Conservation (phyloP, 2,888 invertebrate genomes). For the Acleris laterana region DNA sequence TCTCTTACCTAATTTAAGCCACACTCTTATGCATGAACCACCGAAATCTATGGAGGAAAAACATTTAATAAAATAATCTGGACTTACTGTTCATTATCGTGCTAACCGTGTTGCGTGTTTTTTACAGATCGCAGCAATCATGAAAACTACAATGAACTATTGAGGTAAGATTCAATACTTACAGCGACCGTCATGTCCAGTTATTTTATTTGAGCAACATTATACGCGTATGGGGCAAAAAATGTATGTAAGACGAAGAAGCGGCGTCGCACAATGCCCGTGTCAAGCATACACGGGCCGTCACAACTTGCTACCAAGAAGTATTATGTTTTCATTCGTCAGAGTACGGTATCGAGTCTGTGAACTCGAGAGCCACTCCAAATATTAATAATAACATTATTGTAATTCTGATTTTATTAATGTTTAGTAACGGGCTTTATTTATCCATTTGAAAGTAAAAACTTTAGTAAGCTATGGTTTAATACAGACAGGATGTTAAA, state of each 20-base stretch:
- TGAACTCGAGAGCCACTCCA: conserved; percentile 3
- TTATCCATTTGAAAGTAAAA: no score
- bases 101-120: conserved; percentile 9
- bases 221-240: conserved; percentile 7
- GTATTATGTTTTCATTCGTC: conserved; percentile 14
- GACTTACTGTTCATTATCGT: not conserved
- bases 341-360: not conserved
- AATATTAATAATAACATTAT: not conserved
- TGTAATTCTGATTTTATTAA: no score
- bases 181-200: conserved; percentile 9
- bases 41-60: no score
- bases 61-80: not conserved
- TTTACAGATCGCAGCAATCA: conserved; percentile 28
- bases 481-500: no score
- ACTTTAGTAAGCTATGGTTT: no score
- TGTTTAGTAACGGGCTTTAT: no score
- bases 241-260: conserved; percentile 5
- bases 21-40: no score
- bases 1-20: no score
- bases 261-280: conserved; percentile 4
- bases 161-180: conserved; percentile 40
- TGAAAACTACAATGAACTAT: conserved; percentile 36
- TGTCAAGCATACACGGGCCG: conserved; percentile 17
- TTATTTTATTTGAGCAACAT: conserved; percentile 21
- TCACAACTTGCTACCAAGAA: conserved; percentile 9